phyloP scores from a whole-genome alignment of 1,140 invertebrate genomes.

The Orchestia grillus region DNA sequence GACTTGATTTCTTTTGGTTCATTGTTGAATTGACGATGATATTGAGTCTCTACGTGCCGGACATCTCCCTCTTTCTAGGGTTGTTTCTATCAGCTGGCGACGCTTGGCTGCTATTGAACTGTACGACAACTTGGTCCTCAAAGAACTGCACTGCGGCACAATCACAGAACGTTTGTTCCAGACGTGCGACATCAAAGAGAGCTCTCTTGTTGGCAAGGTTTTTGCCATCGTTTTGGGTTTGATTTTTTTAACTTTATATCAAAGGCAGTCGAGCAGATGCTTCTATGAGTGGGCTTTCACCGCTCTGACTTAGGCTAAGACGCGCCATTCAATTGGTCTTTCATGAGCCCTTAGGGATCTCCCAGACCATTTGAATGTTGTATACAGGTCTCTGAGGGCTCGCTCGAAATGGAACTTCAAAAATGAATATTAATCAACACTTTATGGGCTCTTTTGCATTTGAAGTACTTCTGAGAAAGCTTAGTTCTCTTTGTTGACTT shows the following conservation, averaged over 20 bases:
- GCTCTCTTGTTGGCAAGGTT: not conserved
- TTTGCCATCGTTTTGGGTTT: not conserved
- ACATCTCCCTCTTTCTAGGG: not conserved
- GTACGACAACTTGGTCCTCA: constrained; percentile 46
- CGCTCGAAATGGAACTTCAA: not conserved
- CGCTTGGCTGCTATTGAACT: constrained; percentile 30
- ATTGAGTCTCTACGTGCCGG: not conserved
- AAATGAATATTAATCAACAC: not conserved
- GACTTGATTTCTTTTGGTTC: no score
- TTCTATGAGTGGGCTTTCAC: not conserved
- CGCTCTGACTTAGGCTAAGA: not conserved
- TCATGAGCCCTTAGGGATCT: not conserved
- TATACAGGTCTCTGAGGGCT: not conserved
- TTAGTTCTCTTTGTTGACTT: not conserved
- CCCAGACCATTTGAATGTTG: not conserved
- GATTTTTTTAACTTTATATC: not conserved
- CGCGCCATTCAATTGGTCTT: not conserved
- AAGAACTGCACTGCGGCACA: constrained; percentile 55
- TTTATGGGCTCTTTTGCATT: not conserved
- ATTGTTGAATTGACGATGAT: not conserved
- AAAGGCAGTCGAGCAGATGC: not conserved
- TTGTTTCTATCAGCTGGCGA: not conserved
- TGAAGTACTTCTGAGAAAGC: not conserved
- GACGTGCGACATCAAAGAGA: constrained; percentile 49
- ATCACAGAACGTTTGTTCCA: constrained; percentile 41